Evolutionary conservation across 1,140 invertebrate species (phyloP).

Genomic region (Ruditapes philippinarum): DNA sequence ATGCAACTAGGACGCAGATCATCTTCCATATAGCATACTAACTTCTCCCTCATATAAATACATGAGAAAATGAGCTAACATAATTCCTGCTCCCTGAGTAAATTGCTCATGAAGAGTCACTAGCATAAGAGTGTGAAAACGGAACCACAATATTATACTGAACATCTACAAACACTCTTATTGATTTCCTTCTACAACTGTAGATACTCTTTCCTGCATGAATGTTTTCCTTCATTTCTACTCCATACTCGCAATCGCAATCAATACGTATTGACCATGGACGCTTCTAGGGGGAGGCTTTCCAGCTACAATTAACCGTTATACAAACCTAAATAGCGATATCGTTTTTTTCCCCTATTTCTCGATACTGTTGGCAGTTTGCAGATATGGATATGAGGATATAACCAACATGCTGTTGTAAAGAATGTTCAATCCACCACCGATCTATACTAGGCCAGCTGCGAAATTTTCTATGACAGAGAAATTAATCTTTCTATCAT

Average conservation of each 20-base stretch:
- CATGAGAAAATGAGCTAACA: not conserved
- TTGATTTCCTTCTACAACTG: conserved; percentile 4
- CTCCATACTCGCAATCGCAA: conserved; percentile 26
- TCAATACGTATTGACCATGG: conserved; percentile 41
- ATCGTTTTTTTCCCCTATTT: conserved; percentile 33
- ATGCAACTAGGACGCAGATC: not conserved
- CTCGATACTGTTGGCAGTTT: not conserved
- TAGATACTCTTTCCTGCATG: not conserved
- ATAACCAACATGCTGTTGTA: conserved; percentile 11
- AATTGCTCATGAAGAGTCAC: not conserved
- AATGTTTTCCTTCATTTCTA: conserved; percentile 13
- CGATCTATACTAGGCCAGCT: conserved; percentile 7
- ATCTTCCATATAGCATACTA: not conserved
- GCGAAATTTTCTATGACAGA: not conserved
- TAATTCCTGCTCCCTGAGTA: conserved; percentile 19
- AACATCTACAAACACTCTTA: conserved; percentile 21
- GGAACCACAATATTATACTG: not conserved
- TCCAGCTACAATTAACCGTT: conserved; percentile 18
- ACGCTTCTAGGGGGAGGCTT: not conserved
- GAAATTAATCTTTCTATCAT: conserved; percentile 5
- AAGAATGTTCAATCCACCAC: not conserved
- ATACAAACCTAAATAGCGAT: conserved; percentile 49
- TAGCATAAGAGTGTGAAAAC: not conserved
- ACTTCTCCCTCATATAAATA: not conserved
- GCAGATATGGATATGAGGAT: not conserved